Conservation (phyloP, 2,888 invertebrate species). For the Hyposoter didymator region DNA sequence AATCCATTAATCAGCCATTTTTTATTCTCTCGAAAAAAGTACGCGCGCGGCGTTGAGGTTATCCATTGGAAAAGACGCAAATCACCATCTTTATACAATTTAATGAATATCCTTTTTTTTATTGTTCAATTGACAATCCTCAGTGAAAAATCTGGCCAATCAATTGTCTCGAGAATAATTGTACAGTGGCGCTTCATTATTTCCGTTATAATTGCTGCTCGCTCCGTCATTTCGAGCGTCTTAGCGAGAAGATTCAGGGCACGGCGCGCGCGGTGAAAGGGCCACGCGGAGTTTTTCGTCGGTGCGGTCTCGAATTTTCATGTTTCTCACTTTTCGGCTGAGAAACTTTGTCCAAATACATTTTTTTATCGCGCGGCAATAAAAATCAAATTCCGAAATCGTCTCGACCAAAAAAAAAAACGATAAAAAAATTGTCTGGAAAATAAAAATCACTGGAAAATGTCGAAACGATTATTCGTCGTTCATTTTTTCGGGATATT, state of each 20-base stretch:
- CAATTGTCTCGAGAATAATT: conserved; percentile 2
- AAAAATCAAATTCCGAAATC: neutral
- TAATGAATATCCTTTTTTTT: neutral
- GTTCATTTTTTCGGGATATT: neutral
- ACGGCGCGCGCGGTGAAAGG: neutral
- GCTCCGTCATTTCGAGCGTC: neutral
- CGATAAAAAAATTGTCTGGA: too few relatives aligned
- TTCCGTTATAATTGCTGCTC: neutral
- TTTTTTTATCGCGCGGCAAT: neutral
- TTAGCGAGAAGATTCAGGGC: neutral
- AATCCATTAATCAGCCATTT: neutral
- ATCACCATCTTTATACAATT: neutral
- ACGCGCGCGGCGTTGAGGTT: neutral
- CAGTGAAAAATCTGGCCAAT: neutral
- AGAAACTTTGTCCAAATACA: neutral
- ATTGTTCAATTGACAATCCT: neutral
- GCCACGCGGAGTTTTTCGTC: neutral
- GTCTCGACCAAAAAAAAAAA: neutral
- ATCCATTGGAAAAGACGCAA: neutral
- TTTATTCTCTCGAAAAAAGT: neutral
- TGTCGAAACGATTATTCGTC: too few relatives aligned
- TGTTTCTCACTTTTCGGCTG: neutral
- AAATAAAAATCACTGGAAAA: too few relatives aligned
- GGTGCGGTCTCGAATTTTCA: neutral
- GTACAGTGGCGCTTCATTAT: neutral